Base-by-base conservation (phyloP, 2,888 invertebrate species). In the Cephonodes hylas region DNA sequence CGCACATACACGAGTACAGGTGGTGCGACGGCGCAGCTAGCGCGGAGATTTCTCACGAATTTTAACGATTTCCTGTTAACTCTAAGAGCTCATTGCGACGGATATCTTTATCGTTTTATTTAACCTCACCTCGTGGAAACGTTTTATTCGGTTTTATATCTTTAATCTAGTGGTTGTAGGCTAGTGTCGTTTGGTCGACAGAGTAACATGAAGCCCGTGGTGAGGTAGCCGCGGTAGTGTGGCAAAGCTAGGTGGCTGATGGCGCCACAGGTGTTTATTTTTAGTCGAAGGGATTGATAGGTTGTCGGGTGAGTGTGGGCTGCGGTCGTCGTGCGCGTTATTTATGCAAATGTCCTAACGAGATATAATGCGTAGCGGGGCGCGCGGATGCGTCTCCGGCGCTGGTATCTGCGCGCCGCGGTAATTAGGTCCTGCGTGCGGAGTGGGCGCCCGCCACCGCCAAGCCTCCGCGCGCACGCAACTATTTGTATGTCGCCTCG, bases 321-420 rank as follows among this genome's bases (percentile, higher is more conserved):
- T 70, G 83, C 74, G 79, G 79, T 77, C 79, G 80, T 80, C 75
- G 79, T 76, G 78, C 83, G 84, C 79, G 84, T 87, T 89, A 89
- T 89, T 89, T 90, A 91, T 91, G 91, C 89, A 91, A 91, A 91
- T 90, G 85, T 80, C 83, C 86, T 91, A 92, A 92, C 90, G 89
- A 91, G 88, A 89, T 81, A 82, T 89, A 91, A 91, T 91, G 81
- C 84, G 77, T 72, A 77, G 81, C 74, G 81, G 80, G 78, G 83
- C 75, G 80, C 75, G 81, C 80, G 80, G 83, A 80, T 73, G 84
- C 83, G 73, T 79, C 84, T 83, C 76, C 71, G 48, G 77, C 79
- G 73, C 62, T 3, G 80, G 78, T 72, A 79, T 80, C 80, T 75
- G 86, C 88, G 73, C 72, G 87, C 88, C 85, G 75, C 83, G 85